phyloP scores from a whole-genome alignment of 2,113 vertebrate species.

The Arizona elegans region DNA sequence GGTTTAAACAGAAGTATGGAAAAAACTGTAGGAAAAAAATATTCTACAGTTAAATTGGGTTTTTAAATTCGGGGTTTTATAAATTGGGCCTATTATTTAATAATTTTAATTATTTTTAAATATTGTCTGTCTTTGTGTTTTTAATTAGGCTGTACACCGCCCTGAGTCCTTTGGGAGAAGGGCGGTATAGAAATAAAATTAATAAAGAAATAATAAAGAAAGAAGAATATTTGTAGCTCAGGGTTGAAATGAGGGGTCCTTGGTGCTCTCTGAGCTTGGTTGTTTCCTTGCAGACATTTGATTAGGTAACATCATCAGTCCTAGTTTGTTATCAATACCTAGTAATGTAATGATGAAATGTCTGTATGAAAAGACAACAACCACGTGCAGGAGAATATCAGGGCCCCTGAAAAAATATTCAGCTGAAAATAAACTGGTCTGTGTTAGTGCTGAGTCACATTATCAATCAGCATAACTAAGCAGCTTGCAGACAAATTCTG shows the following conservation, averaged over 20 bases:
- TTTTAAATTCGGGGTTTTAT: too few relatives aligned
- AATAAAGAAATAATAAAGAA: too few relatives aligned
- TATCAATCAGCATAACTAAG: not conserved
- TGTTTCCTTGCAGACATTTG: not conserved
- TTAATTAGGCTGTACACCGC: too few relatives aligned
- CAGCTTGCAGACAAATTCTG: not conserved
- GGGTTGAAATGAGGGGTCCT: not conserved
- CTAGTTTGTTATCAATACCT: not conserved
- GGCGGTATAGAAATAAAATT: too few relatives aligned
- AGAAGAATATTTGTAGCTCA: not conserved
- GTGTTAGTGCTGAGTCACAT: not conserved
- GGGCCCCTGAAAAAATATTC: not conserved
- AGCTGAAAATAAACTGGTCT: not conserved
- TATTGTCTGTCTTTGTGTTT: too few relatives aligned
- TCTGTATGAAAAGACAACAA: not conserved
- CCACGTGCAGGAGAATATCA: not conserved
- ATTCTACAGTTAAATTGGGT: not conserved
- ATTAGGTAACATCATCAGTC: not conserved
- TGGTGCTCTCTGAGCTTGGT: not conserved
- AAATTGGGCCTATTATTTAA: too few relatives aligned
- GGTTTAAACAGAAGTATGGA: not conserved
- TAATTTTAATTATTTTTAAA: too few relatives aligned
- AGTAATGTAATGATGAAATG: not conserved
- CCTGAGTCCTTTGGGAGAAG: too few relatives aligned
- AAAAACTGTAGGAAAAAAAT: not conserved